Base-by-base conservation (phyloP, 2,888 invertebrate species). In the Arrhopalites spinosus region DNA sequence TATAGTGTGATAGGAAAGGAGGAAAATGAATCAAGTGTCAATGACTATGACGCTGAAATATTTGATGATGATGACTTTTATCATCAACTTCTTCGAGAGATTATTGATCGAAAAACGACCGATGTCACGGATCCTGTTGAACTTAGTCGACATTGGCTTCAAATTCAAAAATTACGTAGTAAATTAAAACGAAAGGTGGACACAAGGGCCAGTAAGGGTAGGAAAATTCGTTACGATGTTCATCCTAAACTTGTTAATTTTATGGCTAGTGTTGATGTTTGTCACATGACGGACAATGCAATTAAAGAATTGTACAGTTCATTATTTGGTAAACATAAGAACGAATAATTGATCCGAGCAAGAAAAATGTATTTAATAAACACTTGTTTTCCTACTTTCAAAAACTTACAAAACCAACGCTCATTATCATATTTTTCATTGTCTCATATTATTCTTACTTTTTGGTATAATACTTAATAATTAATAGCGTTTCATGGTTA, bases 21-120 rank as follows among this genome's bases (percentile, higher is more conserved):
- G 30, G 73, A 77, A 47, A 75, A 75, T 36, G 80, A 83, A 53
- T 29, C 61, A 13, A 3, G 36, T 27, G 15, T n/a, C 5, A 75
- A 73, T 1, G 90, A 91, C 82, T 90, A 90, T 79, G 91, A 93
- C 84, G 84, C 88, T 0, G 93, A 98, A 86, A 93, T 98, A 83
- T 98, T 95, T 87, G 97, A 98, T 85, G 98, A 98, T 84, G 93
- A 93, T 83, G 98, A 98, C 85, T 98, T 98, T 85, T 98, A 98
- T 86, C 96, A 97, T 86, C 94, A 96, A 84, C 87, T 97, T 73
- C 87, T 98, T 61, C 88, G 95, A 79, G 96, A 98, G 85, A 87
- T 98, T 53, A 96, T 98, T 79, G 96, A 98, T 85, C 91, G 92
- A 80, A 96, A 96, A 86, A 92, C 95, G 0, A 90, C 91, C 2